Conservation (phyloP, 92 coral and sea anemone species). For the Epizoanthus rinbou region DNA sequence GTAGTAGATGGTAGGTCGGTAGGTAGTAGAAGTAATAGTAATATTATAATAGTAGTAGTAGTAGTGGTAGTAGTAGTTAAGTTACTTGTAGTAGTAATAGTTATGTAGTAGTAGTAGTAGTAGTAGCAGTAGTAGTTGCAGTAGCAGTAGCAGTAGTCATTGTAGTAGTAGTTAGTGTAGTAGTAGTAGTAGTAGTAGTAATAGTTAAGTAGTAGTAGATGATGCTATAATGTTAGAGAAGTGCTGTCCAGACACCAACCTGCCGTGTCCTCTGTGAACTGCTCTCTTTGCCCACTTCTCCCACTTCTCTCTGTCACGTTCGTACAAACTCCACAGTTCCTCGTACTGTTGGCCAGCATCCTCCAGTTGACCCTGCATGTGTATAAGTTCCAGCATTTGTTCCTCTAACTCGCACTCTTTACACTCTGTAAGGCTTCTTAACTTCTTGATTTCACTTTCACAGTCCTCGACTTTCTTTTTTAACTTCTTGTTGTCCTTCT, state of each 20-base stretch:
- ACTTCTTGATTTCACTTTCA: conserved; percentile 64
- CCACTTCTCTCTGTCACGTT: conserved; percentile 81
- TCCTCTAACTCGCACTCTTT: conserved; percentile 78
- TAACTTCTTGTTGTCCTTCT: conserved; percentile 63
- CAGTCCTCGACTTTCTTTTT: conserved; percentile 66
- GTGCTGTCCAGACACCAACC: conserved; percentile 5
- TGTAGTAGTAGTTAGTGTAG: too few species aligned
- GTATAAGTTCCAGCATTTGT: conserved; percentile 67
- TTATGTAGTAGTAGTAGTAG: too few species aligned
- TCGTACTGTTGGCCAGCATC: conserved; percentile 55
- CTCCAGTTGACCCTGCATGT: conserved; percentile 51
- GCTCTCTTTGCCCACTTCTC: conserved; percentile 72
- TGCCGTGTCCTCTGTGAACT: conserved; percentile 36
- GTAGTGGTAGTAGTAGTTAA: too few species aligned
- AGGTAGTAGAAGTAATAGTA: too few species aligned
- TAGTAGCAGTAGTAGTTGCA: too few species aligned
- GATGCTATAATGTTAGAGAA: too few species aligned
- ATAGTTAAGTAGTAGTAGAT: too few species aligned
- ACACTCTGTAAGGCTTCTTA: conserved; percentile 49
- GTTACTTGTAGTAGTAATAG: too few species aligned
- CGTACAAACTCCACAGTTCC: conserved; percentile 65
- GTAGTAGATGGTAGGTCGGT: too few species aligned
- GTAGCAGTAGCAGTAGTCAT: too few species aligned
- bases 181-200: too few species aligned
- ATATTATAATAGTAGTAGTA: too few species aligned